phyloP scores from a whole-genome alignment of 2,888 invertebrate species.

The Gnatocerus cornutus region DNA sequence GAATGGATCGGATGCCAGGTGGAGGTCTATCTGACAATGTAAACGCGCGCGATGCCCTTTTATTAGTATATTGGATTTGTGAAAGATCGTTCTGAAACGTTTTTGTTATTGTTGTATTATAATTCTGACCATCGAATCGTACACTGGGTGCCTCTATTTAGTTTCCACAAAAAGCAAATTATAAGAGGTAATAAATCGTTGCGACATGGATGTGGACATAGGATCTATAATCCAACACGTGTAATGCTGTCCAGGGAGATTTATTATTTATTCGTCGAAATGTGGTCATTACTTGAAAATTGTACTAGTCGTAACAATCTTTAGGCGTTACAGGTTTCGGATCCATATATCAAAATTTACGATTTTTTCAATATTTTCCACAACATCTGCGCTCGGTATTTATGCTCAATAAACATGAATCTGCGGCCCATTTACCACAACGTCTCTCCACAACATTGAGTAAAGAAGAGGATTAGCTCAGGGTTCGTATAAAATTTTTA shows the following conservation, averaged over 20 bases:
- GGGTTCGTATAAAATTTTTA: constrained; percentile 12
- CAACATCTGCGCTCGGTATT: constrained; percentile 29
- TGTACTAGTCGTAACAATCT: too few species aligned
- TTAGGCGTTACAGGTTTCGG: neutral
- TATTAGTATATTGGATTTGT: constrained; percentile 65
- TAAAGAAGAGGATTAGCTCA: constrained; percentile 17
- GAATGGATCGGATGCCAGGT: constrained; percentile 65
- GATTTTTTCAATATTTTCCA: constrained; percentile 31
- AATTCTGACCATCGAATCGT: constrained; percentile 60
- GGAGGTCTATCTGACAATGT: constrained; percentile 58
- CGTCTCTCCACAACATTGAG: constrained; percentile 23
- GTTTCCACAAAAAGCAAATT: constrained; percentile 68
- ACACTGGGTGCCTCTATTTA: constrained; percentile 61
- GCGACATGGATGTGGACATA: constrained; percentile 58
- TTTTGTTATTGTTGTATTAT: constrained; percentile 55
- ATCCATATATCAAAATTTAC: constrained; percentile 9
- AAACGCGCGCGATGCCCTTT: constrained; percentile 65
- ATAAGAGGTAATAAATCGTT: constrained; percentile 62
- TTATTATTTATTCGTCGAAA: too few species aligned
- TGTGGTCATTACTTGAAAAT: too few species aligned
- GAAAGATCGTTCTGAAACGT: constrained; percentile 56
- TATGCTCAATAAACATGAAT: constrained; percentile 23
- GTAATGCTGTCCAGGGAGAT: constrained; percentile 48
- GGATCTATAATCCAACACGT: constrained; percentile 62
- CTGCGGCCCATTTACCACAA: constrained; percentile 20